Percentiles rank a stretch among this genome's conserved stretches.
Evolutionary conservation across 2,797 vertebrate genomes (phyloP).

Genomic region (Cetoscarus ocellatus): DNA sequence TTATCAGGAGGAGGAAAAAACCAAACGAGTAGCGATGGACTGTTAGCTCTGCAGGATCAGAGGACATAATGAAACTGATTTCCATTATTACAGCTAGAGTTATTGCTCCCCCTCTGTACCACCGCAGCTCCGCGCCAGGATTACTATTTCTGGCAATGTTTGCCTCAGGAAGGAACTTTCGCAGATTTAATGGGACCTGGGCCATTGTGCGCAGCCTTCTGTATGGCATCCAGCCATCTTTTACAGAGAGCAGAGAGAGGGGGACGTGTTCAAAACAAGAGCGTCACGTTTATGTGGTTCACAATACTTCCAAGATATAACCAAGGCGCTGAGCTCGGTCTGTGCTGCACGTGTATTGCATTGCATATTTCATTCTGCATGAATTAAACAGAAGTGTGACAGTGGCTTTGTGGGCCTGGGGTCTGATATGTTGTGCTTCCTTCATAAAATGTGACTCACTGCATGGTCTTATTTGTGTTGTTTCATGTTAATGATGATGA

Average conservation of each 20-base stretch:
- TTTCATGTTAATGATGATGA: too few species aligned
- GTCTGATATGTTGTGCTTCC: not conserved
- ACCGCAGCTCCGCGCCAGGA: slow-evolving; percentile 88
- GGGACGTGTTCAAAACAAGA: slow-evolving; percentile 69
- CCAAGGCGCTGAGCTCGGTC: slow-evolving; percentile 31
- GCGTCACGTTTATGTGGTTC: slow-evolving; percentile 59
- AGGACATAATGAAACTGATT: slow-evolving; percentile 94
- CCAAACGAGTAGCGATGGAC: slow-evolving; percentile 84
- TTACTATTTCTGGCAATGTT: slow-evolving; percentile 97
- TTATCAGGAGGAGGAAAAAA: slow-evolving; percentile 73
- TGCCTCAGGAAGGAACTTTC: slow-evolving; percentile 98
- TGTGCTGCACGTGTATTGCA: slow-evolving; percentile 25
- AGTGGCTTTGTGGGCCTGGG: not conserved
- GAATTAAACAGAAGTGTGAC: not conserved
- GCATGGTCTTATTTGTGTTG: not conserved
- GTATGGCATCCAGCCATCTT: slow-evolving; percentile 92
- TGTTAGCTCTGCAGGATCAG: slow-evolving; percentile 86
- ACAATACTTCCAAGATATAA: slow-evolving; percentile 35
- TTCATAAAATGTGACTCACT: slow-evolving; percentile 17
- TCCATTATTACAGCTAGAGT: slow-evolving; percentile 91
- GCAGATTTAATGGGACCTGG: slow-evolving; percentile 96
- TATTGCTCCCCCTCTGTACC: slow-evolving; percentile 92
- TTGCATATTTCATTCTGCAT: slow-evolving; percentile 10
- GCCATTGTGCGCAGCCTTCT: slow-evolving; percentile 98
- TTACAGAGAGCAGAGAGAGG: slow-evolving; percentile 58